phyloP scores from a whole-genome alignment of 2,113 vertebrate species.

The Entelurus aequoreus region DNA sequence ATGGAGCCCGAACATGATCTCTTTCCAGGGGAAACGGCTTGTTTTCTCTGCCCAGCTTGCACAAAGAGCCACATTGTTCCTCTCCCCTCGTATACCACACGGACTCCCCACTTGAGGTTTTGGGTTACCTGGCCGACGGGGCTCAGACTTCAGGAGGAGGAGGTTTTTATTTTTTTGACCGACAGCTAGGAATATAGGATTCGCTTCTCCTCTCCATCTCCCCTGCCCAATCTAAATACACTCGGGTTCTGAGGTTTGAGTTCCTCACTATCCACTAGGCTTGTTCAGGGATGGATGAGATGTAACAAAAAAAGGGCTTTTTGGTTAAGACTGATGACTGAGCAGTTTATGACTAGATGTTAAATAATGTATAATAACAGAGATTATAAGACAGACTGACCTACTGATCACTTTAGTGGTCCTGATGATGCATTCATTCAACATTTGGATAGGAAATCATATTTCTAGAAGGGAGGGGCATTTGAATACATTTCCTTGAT shows the following conservation, averaged over 20 bases:
- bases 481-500: neutral
- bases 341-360: conserved; percentile 14
- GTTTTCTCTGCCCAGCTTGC: conserved; percentile 66
- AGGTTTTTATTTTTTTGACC: conserved; percentile 51
- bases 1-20: conserved; percentile 71
- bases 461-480: neutral
- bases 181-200: conserved; percentile 61
- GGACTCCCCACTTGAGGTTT: conserved; percentile 66
- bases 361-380: conserved; percentile 18
- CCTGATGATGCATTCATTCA: conserved; percentile 35
- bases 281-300: conserved; percentile 32
- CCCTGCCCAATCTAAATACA: conserved; percentile 56
- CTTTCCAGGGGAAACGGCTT: conserved; percentile 73
- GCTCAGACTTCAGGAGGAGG: conserved; percentile 62
- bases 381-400: conserved; percentile 10
- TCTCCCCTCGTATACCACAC: conserved; percentile 66
- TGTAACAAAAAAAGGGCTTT: conserved; percentile 13
- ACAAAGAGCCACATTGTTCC: conserved; percentile 74
- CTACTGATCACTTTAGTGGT: conserved; percentile 33
- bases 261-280: conserved; percentile 26
- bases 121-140: conserved; percentile 66
- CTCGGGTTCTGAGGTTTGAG: conserved; percentile 34
- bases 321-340: conserved; percentile 15
- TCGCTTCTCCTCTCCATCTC: conserved; percentile 37
- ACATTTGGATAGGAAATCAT: neutral